These are phyloP conservation scores for Pseudachorutes palmiensis DNA, from an alignment of 1,140 invertebrate genomes.

Conservation along the genomic window DNA sequence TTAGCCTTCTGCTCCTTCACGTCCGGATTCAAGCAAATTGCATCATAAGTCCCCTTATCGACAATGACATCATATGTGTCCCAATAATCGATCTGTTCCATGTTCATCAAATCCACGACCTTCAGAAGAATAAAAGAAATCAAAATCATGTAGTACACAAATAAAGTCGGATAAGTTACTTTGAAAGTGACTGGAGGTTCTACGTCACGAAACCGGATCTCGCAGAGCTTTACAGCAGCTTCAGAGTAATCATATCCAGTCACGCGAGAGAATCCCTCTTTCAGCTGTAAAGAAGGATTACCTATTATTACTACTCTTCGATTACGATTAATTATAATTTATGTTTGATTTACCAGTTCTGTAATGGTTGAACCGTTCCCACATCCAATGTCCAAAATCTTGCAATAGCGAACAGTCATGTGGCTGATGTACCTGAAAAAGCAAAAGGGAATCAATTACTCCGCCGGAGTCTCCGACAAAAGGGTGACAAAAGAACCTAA, in stretches of 20 bases:
- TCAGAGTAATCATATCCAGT: constrained; percentile 1
- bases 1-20: not conserved
- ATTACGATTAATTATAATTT: not conserved
- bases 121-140: not conserved
- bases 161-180: not conserved
- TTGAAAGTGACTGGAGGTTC: not conserved
- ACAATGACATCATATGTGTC: not conserved
- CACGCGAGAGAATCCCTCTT: not conserved
- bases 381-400: not conserved
- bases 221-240: not conserved
- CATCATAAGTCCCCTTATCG: constrained; percentile 4
- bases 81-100: not conserved
- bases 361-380: not conserved
- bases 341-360: not conserved
- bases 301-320: not conserved
- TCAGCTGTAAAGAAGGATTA: not conserved
- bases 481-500: not conserved
- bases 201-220: not conserved
- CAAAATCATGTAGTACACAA: not conserved
- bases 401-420: not conserved
- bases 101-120: constrained; percentile 2
- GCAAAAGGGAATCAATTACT: not conserved
- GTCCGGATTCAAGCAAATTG: constrained; percentile 1
- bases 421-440: not conserved
- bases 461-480: not conserved